Evolutionary conservation across 2,797 vertebrate species (phyloP), one percentile per base, ranked within the genome.

Genomic region (Danio kyathit): DNA sequence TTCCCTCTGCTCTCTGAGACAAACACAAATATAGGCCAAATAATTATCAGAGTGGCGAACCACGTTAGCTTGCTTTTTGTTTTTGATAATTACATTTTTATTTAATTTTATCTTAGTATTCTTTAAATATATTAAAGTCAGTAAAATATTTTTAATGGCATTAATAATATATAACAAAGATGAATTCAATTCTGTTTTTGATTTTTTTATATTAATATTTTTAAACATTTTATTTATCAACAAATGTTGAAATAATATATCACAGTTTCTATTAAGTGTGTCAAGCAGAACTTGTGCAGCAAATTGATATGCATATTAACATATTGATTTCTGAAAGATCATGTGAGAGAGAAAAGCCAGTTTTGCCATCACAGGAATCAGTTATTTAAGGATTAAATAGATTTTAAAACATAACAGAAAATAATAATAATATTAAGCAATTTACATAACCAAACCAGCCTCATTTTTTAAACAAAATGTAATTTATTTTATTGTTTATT

Each of bases 1-100:
- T 82, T 99, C 97, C 56, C 96, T 90, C 83, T 98, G 96, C 90
- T 98, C 97, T 76, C 96, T 98, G 83, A 43, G 19, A 46, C 59
- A 13, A 48, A 83, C 6, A 83, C 61, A 77, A 63, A 65, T 29
- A 63, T 78, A 73, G n/a, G 38, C 48, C 14, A 69, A 66, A 16
- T 71, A 41, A 60, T 49, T 59, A 38, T 21, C 13, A 38, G 1
- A 40, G 21, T 40, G 66, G 21, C 49, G 40, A 48, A 48, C 64
- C 11, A 0, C 7, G 16, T 16, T 63, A 63, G 60, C 8, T 21
- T 16, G 21, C 61, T 63, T 12, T 44, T 41, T 65, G 9, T 19
- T 65, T 19, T 65, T 46, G 43, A 41, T 46, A 14, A 51, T 51
- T 51, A 51, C 16, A 14, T 14, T 51, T 48, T 48, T 12, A 48